These are phyloP conservation scores for Trissolcus brochymenae DNA, from an alignment of 2,888 invertebrate genomes.

Conservation along the genomic window DNA sequence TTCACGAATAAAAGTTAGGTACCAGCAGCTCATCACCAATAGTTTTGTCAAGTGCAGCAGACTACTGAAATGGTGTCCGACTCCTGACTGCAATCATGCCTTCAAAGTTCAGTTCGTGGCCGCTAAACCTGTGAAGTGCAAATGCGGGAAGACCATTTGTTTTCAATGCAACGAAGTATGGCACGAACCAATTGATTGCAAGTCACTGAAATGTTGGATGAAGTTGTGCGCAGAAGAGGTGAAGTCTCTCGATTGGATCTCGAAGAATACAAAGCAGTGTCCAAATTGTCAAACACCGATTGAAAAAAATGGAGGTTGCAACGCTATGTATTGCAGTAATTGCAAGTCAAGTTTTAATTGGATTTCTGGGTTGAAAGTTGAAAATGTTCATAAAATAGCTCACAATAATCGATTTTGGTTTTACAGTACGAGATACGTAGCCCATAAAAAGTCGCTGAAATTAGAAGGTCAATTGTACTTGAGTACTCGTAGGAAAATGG, in stretches of 20 bases:
- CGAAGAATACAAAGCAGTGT: conserved; percentile 99
- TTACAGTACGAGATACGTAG: conserved; percentile 99
- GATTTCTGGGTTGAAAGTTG: neutral
- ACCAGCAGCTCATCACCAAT: conserved; percentile 98
- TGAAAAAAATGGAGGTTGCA: conserved; percentile 98
- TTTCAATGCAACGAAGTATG: conserved; percentile 97
- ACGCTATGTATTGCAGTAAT: conserved; percentile 73
- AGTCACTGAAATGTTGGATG: conserved; percentile 79
- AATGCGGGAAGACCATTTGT: conserved; percentile 95
- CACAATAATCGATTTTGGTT: conserved; percentile 86
- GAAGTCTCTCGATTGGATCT: conserved; percentile 93
- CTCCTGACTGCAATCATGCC: conserved; percentile 97
- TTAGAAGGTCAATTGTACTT: conserved; percentile 98
- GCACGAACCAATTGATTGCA: conserved; percentile 98
- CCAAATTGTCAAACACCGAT: conserved; percentile 97
- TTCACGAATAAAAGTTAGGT: conserved; percentile 91
- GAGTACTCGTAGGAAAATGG: conserved; percentile 97
- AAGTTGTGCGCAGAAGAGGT: neutral
- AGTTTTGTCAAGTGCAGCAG: conserved; percentile 99
- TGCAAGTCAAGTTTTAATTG: neutral
- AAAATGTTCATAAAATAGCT: neutral
- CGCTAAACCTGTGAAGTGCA: conserved; percentile 92
- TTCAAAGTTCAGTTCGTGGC: conserved; percentile 94
- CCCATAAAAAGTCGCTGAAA: conserved; percentile 98
- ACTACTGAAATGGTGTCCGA: conserved; percentile 97